These are phyloP conservation scores for Eueides isabella DNA, from an alignment of 1,140 invertebrate species.

Conservation along the genomic window DNA sequence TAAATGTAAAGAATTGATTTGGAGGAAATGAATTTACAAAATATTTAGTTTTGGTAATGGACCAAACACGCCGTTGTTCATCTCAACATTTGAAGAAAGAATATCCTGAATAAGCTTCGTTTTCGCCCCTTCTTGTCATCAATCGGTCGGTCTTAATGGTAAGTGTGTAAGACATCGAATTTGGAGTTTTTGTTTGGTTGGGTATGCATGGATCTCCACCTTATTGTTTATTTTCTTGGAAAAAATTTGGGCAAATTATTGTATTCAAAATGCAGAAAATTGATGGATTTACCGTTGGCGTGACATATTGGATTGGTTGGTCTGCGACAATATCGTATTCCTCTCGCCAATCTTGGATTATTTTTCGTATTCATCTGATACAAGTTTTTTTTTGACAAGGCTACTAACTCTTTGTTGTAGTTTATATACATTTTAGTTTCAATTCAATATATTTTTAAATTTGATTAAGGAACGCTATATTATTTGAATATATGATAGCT, in stretches of 20 bases:
- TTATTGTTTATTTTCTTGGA: slow-evolving; percentile 26
- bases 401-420: not conserved
- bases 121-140: slow-evolving; percentile 15
- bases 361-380: not conserved
- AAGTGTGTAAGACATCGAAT: slow-evolving; percentile 36
- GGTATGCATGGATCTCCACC: slow-evolving; percentile 37
- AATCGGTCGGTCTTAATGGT: slow-evolving; percentile 29
- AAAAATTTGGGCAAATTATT: slow-evolving; percentile 15
- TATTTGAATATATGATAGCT: not conserved
- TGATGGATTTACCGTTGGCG: not conserved
- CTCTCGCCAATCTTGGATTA: slow-evolving; percentile 22
- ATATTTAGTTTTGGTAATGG: slow-evolving; percentile 15
- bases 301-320: slow-evolving; percentile 26
- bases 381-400: not conserved
- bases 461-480: not conserved
- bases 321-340: slow-evolving; percentile 34
- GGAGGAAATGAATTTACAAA: not conserved
- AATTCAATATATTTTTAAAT: not conserved
- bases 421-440: not conserved
- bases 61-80: slow-evolving; percentile 12
- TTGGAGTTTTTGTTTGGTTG: slow-evolving; percentile 29
- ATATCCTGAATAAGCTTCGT: slow-evolving; percentile 23
- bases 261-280: slow-evolving; percentile 1
- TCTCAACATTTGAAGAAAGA: slow-evolving; percentile 26
- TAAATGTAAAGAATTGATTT: not conserved